phyloP scores from a whole-genome alignment of 64 coral and sea anemone genomes.

The Actinia equina region DNA sequence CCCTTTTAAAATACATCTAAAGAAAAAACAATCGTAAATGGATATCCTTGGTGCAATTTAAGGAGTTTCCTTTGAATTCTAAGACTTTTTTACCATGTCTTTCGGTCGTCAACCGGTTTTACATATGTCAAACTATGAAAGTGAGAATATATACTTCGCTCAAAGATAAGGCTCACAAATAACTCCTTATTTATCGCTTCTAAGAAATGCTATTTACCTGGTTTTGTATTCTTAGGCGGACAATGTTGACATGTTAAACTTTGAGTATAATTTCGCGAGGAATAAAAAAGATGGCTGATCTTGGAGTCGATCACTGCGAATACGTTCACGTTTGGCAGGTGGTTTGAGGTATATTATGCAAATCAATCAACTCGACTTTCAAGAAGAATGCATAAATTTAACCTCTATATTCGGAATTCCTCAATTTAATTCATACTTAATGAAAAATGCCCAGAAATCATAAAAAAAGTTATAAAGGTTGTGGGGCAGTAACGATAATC shows the following conservation, averaged over 20 bases:
- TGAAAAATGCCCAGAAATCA: not conserved
- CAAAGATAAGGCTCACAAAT: not conserved
- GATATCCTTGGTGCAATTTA: not conserved
- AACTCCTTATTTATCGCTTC: not conserved
- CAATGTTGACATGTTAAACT: not conserved
- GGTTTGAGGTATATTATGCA: not conserved
- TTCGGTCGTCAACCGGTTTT: not conserved
- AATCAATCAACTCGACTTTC: not conserved
- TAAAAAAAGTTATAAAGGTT: not conserved
- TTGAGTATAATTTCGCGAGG: not conserved
- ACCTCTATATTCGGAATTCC: not conserved
- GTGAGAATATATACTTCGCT: not conserved
- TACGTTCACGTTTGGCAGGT: not conserved
- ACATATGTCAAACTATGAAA: not conserved
- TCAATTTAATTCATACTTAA: not conserved
- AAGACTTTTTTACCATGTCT: too few species aligned
- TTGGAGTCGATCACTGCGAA: not conserved
- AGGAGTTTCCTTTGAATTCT: too few species aligned
- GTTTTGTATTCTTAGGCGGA: not conserved
- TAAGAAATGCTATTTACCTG: not conserved
- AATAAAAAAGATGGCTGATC: conserved; percentile 12
- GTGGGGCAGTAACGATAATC: not conserved
- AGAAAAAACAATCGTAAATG: not conserved
- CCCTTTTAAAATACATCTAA: not conserved
- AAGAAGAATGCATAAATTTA: conserved; percentile 18